phyloP scores from a whole-genome alignment of 37 sponge, comb jelly and placozoan genomes.

The Geodia barretti region DNA sequence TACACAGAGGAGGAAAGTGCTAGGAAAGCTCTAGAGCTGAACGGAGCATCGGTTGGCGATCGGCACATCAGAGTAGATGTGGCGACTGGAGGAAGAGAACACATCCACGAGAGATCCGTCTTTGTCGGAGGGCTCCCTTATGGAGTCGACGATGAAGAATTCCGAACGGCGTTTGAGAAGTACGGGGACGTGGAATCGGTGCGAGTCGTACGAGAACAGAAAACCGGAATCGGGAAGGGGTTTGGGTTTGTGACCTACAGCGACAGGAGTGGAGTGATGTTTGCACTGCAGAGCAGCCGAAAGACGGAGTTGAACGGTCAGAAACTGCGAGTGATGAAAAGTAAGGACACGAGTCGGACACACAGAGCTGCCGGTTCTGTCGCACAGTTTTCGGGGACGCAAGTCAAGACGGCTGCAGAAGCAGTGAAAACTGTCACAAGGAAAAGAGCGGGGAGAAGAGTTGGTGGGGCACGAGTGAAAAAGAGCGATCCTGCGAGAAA shows the following conservation, averaged over 20 bases:
- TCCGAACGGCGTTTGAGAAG: constrained; percentile 40
- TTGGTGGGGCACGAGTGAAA: too few species aligned
- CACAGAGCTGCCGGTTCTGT: too few species aligned
- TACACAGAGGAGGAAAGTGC: constrained; percentile 39
- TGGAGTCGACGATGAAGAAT: constrained; percentile 60
- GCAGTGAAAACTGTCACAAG: too few species aligned
- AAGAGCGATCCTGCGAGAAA: too few species aligned
- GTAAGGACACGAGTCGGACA: too few species aligned
- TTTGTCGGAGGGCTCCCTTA: constrained; percentile 87
- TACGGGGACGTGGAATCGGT: constrained; percentile 81
- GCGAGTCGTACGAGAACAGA: constrained; percentile 65
- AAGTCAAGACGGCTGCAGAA: too few species aligned
- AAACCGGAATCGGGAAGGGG: constrained; percentile 82
- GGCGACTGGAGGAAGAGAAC: constrained; percentile 3
- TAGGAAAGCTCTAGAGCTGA: constrained; percentile 30
- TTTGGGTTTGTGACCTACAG: constrained; percentile 82
- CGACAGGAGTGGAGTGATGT: constrained; percentile 72
- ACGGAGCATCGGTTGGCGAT: constrained; percentile 51
- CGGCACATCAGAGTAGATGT: constrained; percentile 73
- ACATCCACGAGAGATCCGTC: constrained; percentile 52
- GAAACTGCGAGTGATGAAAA: constrained; percentile 52
- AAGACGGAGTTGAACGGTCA: constrained; percentile 61
- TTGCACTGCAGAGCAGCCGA: constrained; percentile 62
- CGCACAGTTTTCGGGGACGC: too few species aligned
- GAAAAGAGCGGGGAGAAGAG: too few species aligned